Conservation (phyloP, 2,113 vertebrate genomes). For the Stictonetta naevosa region DNA sequence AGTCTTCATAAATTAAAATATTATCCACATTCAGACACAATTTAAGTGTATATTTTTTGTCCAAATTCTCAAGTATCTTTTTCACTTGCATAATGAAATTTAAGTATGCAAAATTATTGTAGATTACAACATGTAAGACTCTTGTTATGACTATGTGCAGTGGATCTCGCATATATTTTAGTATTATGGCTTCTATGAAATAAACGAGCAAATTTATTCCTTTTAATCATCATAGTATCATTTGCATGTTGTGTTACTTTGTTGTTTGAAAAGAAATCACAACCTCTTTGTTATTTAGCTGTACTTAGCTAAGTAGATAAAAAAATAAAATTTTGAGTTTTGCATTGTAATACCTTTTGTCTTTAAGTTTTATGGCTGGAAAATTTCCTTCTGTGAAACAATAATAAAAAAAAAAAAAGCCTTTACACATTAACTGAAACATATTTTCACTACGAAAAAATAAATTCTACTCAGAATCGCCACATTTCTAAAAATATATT, state of each 20-base stretch:
- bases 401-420: slow-evolving; percentile 2
- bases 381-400: slow-evolving; percentile 23
- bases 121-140: not conserved
- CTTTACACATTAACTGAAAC: not conserved
- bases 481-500: not conserved
- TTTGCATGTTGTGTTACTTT: not conserved
- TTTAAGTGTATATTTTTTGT: not conserved
- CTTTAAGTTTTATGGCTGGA: not conserved
- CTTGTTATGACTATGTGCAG: not conserved
- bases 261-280: not conserved
- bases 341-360: not conserved
- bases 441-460: slow-evolving; percentile 6
- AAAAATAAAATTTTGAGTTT: not conserved
- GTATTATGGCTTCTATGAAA: not conserved
- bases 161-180: not conserved
- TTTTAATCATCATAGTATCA: not conserved
- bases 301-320: not conserved
- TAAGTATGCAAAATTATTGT: not conserved
- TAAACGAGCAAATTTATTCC: not conserved
- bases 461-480: not conserved
- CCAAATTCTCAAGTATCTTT: not conserved
- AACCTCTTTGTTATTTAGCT: not conserved
- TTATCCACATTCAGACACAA: not conserved
- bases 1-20: not conserved
- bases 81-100: not conserved